These are phyloP conservation scores for Aporophyla lueneburgensis DNA, from an alignment of 2,888 invertebrate species.

Conservation along the genomic window DNA sequence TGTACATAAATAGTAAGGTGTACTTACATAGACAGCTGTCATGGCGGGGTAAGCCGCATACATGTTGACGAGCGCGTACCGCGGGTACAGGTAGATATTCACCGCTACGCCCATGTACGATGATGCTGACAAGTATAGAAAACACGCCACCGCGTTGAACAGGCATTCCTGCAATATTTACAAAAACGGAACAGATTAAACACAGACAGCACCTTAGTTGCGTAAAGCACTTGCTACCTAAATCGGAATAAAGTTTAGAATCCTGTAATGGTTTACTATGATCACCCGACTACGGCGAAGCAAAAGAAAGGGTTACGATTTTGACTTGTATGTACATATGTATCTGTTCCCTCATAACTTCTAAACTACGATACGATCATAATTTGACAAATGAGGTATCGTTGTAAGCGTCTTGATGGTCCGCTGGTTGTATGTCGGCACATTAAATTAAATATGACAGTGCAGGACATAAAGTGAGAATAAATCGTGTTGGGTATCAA, in stretches of 20 bases:
- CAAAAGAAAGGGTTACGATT: no score
- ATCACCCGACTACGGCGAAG: no score
- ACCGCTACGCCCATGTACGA: conserved; percentile 95
- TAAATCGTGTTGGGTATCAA: no score
- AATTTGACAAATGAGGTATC: no score
- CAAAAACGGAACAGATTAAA: not conserved
- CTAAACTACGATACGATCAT: no score
- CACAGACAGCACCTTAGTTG: not conserved
- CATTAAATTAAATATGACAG: no score
- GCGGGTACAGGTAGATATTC: conserved; percentile 94
- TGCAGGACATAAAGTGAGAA: no score
- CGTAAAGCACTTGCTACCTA: not conserved
- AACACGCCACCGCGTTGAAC: conserved; percentile 94
- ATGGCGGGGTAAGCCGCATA: conserved; percentile 97
- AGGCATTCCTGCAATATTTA: conserved; percentile 93
- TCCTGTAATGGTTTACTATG: not conserved
- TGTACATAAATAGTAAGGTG: not conserved
- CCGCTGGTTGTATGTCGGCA: no score
- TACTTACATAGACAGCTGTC: conserved; percentile 96
- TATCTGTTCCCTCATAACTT: no score
- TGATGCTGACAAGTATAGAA: conserved; percentile 95
- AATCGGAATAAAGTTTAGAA: not conserved
- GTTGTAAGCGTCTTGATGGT: no score
- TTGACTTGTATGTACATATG: no score
- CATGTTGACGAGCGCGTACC: conserved; percentile 93